These are phyloP conservation scores for Sebastes jordani DNA, from an alignment of 2,797 vertebrate species.

Conservation along the genomic window DNA sequence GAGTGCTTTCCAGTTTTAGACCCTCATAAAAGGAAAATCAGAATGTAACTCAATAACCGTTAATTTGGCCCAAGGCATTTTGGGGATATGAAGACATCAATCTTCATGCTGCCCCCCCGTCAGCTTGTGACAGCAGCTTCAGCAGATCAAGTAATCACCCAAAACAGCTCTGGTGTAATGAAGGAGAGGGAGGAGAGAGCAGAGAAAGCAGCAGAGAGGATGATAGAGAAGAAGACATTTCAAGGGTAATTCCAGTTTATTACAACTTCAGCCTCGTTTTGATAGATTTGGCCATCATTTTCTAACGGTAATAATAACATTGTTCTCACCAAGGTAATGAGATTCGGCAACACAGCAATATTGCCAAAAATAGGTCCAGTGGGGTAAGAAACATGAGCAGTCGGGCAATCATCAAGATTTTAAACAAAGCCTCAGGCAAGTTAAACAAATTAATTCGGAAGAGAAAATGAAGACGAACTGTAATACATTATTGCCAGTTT, in stretches of 20 bases:
- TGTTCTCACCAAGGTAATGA: background rate
- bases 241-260: background rate
- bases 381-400: background rate
- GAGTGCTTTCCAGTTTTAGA: constrained; percentile 45
- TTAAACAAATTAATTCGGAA: background rate
- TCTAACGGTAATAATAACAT: background rate
- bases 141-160: constrained; percentile 39
- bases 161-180: constrained; percentile 23
- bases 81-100: constrained; percentile 72
- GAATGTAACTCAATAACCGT: constrained; percentile 65
- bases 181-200: background rate
- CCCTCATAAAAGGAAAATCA: constrained; percentile 60
- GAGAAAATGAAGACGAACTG: background rate
- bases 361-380: background rate
- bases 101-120: constrained; percentile 23
- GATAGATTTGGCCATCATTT: background rate
- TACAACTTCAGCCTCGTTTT: constrained; percentile 1
- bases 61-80: constrained; percentile 68
- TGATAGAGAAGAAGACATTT: background rate
- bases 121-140: constrained; percentile 37
- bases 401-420: background rate
- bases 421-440: background rate
- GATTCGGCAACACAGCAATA: background rate
- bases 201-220: background rate
- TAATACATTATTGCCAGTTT: background rate